Evolutionary conservation across 2,888 invertebrate species (phyloP).

Genomic region (Drosophila recens): DNA sequence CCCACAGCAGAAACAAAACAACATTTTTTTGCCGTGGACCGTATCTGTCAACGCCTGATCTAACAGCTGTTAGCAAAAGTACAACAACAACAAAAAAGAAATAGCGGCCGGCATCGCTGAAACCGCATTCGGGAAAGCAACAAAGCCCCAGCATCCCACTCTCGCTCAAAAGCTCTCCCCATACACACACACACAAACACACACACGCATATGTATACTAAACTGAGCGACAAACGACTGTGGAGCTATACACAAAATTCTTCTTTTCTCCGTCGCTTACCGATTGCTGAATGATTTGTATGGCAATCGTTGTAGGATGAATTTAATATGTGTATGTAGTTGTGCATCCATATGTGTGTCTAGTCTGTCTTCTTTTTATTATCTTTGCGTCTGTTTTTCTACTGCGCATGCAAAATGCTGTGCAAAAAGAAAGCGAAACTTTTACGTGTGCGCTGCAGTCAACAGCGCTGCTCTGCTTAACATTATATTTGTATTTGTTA

Average conservation of each 20-base stretch:
- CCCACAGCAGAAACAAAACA: constrained; percentile 21
- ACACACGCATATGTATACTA: constrained; percentile 9
- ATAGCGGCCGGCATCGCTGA: constrained; percentile 48
- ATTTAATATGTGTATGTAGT: constrained; percentile 35
- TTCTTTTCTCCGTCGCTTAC: constrained; percentile 35
- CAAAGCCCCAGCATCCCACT: constrained; percentile 38
- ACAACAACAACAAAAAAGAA: constrained; percentile 10
- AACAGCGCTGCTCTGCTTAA: constrained; percentile 32
- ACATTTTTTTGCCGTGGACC: constrained; percentile 30
- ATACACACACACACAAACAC: constrained; percentile 13
- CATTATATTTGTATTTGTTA: constrained; percentile 2
- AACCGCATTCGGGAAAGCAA: constrained; percentile 27
- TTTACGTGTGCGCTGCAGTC: constrained; percentile 54
- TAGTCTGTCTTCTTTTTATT: constrained; percentile 37
- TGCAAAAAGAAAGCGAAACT: constrained; percentile 82
- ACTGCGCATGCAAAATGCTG: constrained; percentile 80
- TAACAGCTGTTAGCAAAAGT: constrained; percentile 71
- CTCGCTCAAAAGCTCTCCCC: constrained; percentile 36
- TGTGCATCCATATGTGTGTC: constrained; percentile 17
- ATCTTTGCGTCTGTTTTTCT: constrained; percentile 56
- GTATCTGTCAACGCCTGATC: constrained; percentile 44
- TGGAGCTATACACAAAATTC: constrained; percentile 47
- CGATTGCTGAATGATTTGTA: constrained; percentile 60
- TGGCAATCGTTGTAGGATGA: constrained; percentile 39
- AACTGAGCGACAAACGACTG: constrained; percentile 12